A percentile compares a stretch with the other conserved stretches of the same genome.
These are phyloP conservation scores for Idaea aversata DNA, from an alignment of 2,888 invertebrate species.

Conservation along the genomic window DNA sequence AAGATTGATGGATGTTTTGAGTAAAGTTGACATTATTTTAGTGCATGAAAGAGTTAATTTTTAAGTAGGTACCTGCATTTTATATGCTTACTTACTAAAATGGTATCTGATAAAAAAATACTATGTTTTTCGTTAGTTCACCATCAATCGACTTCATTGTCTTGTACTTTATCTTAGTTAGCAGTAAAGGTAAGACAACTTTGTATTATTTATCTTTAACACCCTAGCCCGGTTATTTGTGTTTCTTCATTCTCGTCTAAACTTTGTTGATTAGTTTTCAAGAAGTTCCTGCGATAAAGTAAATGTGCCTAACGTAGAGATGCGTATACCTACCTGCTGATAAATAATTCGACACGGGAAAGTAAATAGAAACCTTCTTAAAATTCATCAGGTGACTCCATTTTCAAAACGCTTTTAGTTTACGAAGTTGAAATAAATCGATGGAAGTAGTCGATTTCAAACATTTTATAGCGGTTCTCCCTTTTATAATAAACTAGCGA, in stretches of 20 bases:
- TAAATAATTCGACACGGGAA: slow-evolving; percentile 30
- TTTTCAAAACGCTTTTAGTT: slow-evolving; percentile 31
- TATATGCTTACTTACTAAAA: too few relatives aligned
- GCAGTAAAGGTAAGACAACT: slow-evolving; percentile 23
- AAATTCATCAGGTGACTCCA: slow-evolving; percentile 31
- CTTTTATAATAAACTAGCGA: neutral
- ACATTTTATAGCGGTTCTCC: neutral
- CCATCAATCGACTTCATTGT: too few relatives aligned
- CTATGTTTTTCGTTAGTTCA: too few relatives aligned
- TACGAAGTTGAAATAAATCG: slow-evolving; percentile 28
- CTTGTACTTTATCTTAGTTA: neutral
- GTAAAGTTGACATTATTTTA: neutral
- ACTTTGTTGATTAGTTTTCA: slow-evolving; percentile 34
- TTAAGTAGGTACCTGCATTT: too few relatives aligned
- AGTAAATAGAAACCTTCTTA: slow-evolving; percentile 31
- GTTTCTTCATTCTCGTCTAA: slow-evolving; percentile 26
- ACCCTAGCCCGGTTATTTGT: slow-evolving; percentile 30
- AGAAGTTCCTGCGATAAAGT: slow-evolving; percentile 28
- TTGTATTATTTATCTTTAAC: slow-evolving; percentile 28
- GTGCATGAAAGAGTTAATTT: too few relatives aligned
- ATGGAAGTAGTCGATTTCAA: neutral
- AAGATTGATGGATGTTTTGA: slow-evolving; percentile 2
- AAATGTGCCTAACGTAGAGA: slow-evolving; percentile 24
- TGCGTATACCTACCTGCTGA: slow-evolving; percentile 24
- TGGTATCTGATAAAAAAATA: too few relatives aligned